These are phyloP conservation scores for Norana najaformis DNA, from an alignment of 2,888 invertebrate species.

Conservation along the genomic window DNA sequence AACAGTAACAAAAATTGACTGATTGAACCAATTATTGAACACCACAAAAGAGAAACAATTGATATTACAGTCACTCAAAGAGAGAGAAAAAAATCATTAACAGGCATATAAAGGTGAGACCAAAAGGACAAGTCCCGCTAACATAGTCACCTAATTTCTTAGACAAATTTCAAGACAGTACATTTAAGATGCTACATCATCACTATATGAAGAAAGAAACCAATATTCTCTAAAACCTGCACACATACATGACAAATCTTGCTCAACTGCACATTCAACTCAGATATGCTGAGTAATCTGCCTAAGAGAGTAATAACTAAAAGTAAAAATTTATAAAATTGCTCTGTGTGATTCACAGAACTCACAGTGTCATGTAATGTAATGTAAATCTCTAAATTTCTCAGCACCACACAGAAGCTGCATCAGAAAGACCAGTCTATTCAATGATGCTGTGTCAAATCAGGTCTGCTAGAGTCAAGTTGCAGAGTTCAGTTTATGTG, in stretches of 20 bases:
- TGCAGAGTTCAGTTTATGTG: not conserved
- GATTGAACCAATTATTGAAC: not conserved
- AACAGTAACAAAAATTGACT: not conserved
- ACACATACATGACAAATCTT: too few relatives aligned
- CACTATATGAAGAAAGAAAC: not conserved
- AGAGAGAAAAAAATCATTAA: too few relatives aligned
- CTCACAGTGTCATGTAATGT: not conserved
- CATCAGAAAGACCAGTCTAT: not conserved
- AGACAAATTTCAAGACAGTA: too few relatives aligned
- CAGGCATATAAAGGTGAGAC: too few relatives aligned
- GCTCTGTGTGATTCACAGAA: not conserved
- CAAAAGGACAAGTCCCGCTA: too few relatives aligned
- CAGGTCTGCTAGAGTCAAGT: not conserved
- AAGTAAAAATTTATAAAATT: not conserved
- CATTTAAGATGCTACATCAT: too few relatives aligned
- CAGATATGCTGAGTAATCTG: not conserved
- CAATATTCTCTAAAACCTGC: too few relatives aligned
- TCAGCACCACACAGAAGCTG: not conserved
- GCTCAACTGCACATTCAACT: not conserved
- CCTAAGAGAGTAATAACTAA: not conserved
- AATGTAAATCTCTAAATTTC: not conserved
- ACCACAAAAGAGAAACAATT: not conserved
- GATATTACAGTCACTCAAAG: too few relatives aligned
- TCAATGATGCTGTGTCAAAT: too few relatives aligned
- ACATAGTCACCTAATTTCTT: too few relatives aligned